Conservation (phyloP, 2,888 invertebrate genomes). For the Acanthosepion lycidas region DNA sequence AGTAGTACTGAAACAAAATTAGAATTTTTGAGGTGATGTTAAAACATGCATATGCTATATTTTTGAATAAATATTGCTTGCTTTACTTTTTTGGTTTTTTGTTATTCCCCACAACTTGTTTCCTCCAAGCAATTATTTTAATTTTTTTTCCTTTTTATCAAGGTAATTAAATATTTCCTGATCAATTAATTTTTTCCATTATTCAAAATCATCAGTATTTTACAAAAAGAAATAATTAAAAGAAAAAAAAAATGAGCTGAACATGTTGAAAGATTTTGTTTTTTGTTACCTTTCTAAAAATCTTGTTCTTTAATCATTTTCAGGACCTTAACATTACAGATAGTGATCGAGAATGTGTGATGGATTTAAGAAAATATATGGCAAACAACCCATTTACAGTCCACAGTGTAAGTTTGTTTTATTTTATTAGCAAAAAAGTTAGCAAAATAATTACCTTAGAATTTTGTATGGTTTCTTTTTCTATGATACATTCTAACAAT, state of each 20-base stretch:
- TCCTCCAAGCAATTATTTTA: not conserved
- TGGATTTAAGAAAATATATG: conserved; percentile 94
- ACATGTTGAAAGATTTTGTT: not conserved
- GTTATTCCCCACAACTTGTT: not conserved
- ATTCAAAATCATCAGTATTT: not conserved
- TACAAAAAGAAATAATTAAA: not conserved
- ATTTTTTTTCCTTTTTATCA: not conserved
- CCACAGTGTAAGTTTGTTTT: conserved; percentile 62
- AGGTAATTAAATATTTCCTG: not conserved
- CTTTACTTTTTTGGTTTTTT: not conserved
- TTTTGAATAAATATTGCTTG: not conserved
- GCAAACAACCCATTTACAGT: conserved; percentile 94
- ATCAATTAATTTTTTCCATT: not conserved
- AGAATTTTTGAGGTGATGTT: no score
- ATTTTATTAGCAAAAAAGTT: not conserved
- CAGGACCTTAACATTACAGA: conserved; percentile 67
- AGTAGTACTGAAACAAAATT: no score
- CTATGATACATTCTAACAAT: no score
- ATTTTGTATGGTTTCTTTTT: no score
- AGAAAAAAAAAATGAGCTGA: not conserved
- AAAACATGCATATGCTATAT: no score
- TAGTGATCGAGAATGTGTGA: conserved; percentile 85
- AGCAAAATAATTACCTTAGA: no score
- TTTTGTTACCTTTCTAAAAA: not conserved
- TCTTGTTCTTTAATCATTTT: conserved; percentile 48